Conservation (phyloP, 2,113 vertebrate genomes). For the Passer domesticus region DNA sequence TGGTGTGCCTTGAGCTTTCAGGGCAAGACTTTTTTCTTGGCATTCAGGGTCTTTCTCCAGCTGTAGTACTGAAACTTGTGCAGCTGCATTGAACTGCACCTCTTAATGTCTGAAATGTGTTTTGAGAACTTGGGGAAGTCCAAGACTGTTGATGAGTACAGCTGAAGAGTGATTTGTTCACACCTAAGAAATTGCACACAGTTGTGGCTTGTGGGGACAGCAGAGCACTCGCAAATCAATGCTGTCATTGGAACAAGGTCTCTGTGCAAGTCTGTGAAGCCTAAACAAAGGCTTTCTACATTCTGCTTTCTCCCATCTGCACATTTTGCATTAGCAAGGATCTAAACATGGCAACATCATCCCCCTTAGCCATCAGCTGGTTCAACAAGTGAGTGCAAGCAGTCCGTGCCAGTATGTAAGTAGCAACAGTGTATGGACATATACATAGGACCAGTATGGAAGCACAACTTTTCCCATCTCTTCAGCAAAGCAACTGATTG, state of each 20-base stretch:
- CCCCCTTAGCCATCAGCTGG: background rate
- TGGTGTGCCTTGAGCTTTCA: background rate
- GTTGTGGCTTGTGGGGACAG: background rate
- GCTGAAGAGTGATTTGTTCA: background rate
- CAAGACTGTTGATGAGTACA: background rate
- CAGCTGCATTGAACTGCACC: background rate
- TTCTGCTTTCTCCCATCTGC: background rate
- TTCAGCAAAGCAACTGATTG: background rate
- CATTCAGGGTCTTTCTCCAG: background rate
- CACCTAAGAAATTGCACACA: background rate
- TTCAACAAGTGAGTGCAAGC: background rate
- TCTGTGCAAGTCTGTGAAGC: background rate
- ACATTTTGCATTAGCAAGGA: background rate
- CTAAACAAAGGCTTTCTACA: background rate
- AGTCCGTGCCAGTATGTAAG: background rate
- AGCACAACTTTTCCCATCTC: background rate
- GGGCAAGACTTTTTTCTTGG: background rate
- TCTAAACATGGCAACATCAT: background rate
- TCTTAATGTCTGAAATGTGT: background rate
- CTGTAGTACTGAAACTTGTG: background rate
- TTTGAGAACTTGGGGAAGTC: background rate
- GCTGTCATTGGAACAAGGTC: background rate
- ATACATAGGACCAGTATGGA: background rate
- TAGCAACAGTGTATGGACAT: rapidly evolving
- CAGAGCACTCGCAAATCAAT: background rate